Evolutionary conservation across 2,113 vertebrate genomes (phyloP).

Genomic region (Aleadryas rufinucha): DNA sequence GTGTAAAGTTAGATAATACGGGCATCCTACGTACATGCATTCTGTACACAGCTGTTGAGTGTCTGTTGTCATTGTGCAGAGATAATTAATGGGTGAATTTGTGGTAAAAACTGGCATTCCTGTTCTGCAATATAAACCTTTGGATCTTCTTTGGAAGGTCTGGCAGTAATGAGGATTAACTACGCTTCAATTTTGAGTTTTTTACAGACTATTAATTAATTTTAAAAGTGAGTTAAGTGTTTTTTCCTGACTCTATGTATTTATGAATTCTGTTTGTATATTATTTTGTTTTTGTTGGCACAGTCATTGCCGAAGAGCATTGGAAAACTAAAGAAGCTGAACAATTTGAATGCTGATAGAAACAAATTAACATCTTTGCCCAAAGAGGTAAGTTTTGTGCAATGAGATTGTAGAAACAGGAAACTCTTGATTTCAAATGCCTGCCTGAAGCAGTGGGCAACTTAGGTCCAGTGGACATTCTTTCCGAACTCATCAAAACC

Average conservation of each 20-base stretch:
- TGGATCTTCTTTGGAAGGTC: neutral
- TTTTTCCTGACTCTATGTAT: neutral
- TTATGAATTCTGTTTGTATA: neutral
- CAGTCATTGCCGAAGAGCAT: conserved; percentile 91
- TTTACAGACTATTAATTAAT: neutral
- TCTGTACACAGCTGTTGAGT: neutral
- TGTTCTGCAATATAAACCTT: neutral
- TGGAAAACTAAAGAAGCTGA: conserved; percentile 93
- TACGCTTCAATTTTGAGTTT: neutral
- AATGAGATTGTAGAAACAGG: neutral
- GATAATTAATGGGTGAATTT: neutral
- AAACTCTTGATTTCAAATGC: neutral
- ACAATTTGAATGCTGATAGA: conserved; percentile 95
- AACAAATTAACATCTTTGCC: conserved; percentile 90
- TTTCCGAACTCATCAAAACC: neutral
- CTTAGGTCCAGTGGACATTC: neutral
- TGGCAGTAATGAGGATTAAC: neutral
- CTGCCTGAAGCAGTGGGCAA: neutral
- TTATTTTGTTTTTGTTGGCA: conserved; percentile 17
- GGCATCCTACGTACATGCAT: neutral
- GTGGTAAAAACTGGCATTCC: neutral
- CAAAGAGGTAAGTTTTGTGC: conserved; percentile 85
- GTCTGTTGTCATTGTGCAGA: neutral
- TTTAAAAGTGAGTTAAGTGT: neutral
- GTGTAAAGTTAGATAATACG: neutral